Percentiles rank a stretch among this genome's conserved stretches.
Evolutionary conservation across 2,113 vertebrate genomes (phyloP).

Genomic region (Theristicus caerulescens): DNA sequence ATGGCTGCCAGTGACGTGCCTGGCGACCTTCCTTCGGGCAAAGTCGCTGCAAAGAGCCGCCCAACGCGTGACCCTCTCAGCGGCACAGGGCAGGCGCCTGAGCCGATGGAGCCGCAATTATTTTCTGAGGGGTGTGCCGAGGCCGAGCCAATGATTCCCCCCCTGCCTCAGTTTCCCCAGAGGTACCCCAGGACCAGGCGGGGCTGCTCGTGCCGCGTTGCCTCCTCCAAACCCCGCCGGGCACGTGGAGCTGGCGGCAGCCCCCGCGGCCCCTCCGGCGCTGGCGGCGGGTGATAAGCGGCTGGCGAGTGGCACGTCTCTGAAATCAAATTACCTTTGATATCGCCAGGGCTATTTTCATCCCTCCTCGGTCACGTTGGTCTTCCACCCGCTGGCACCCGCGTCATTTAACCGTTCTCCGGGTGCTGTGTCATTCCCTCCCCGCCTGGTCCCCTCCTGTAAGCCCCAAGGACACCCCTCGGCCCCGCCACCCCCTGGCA

Average conservation of each 20-base stretch:
- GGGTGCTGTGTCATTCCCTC: constrained; percentile 52
- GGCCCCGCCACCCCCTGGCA: rapidly evolving
- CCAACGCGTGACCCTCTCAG: rapidly evolving
- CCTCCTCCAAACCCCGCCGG: not conserved
- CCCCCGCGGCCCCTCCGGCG: not conserved
- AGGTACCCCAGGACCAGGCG: rapidly evolving
- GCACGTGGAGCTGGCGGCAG: not conserved
- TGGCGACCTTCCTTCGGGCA: not conserved
- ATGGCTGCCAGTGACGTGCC: not conserved
- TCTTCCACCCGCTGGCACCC: not conserved
- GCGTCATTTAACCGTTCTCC: not conserved
- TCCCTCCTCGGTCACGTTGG: constrained; percentile 4
- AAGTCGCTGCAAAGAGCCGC: not conserved
- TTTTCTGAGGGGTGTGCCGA: not conserved
- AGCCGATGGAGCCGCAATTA: not conserved
- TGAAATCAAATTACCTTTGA: constrained; percentile 10
- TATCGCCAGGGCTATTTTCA: constrained; percentile 45
- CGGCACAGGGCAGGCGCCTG: not conserved
- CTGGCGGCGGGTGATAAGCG: not conserved
- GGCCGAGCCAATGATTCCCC: not conserved
- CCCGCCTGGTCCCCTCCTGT: not conserved
- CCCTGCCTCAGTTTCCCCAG: not conserved
- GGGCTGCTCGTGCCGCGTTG: not conserved
- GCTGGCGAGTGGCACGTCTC: not conserved
- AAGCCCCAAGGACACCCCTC: not conserved